phyloP scores from a whole-genome alignment of 2,797 vertebrate species.

The Menidia menidia region DNA sequence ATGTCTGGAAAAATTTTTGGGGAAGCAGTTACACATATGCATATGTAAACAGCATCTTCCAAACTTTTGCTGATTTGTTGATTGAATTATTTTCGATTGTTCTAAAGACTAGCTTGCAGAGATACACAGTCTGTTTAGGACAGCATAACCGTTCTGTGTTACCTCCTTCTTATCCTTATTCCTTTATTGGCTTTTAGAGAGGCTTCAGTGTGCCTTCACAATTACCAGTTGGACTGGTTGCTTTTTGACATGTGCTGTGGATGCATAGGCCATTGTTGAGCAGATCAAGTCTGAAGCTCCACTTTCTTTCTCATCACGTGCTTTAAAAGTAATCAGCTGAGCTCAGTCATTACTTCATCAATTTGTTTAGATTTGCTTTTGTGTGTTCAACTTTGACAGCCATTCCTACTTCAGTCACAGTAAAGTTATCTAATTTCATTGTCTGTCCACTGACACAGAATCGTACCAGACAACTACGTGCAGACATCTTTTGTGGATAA shows the following conservation, averaged over 20 bases:
- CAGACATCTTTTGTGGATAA: not conserved
- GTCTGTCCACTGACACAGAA: too few species aligned
- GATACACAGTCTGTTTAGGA: conserved; percentile 1
- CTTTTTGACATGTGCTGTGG: conserved; percentile 24
- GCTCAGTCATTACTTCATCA: conserved; percentile 50
- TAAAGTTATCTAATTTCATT: conserved; percentile 15
- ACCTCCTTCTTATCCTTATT: conserved; percentile 53
- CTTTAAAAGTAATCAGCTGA: conserved; percentile 49
- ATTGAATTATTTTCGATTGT: not conserved
- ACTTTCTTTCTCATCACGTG: conserved; percentile 54
- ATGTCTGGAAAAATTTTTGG: not conserved
- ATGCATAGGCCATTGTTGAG: conserved; percentile 38
- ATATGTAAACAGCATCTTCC: not conserved
- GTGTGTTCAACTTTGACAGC: conserved; percentile 14
- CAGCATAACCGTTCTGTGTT: conserved; percentile 42
- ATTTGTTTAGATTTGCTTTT: conserved; percentile 20
- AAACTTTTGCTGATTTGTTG: conserved; percentile 2
- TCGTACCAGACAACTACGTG: too few species aligned
- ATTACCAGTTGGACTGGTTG: conserved; percentile 18
- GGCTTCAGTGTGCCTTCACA: conserved; percentile 23
- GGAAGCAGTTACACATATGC: conserved; percentile 6
- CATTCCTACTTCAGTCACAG: conserved; percentile 10
- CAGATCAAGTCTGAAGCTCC: conserved; percentile 33
- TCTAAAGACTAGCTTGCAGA: conserved; percentile 5
- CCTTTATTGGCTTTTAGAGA: not conserved